Evolutionary conservation across 2,113 vertebrate species (phyloP), one percentile per base, ranked within the genome.

Genomic region (Poeciliopsis turrubarensis): DNA sequence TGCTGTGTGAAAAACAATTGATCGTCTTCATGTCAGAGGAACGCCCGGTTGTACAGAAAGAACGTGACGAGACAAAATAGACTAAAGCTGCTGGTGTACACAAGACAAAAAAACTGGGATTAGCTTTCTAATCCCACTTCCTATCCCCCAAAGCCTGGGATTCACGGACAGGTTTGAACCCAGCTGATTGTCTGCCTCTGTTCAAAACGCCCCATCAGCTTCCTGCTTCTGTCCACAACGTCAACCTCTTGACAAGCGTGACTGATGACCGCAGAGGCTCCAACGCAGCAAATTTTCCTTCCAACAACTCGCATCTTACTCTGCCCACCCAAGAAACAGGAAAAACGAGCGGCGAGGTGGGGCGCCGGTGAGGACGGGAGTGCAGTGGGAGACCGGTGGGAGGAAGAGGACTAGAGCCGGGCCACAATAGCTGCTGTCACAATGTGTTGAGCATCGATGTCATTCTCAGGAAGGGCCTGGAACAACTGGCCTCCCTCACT

Each of bases 21-120:
- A 95, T 94, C 91, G 5, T 80, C 79, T 94, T 91, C 41, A 89
- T 92, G 88, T 90, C 91, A 93, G 92, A 92, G 90, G 92, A 94
- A 73, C 41, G 86, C 80, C 62, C 77, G 74, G 80, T 57, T 89
- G 92, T 77, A 79, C 72, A 81, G 72, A 90, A 77, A 73, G 79
- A 81, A 89, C 92, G 87, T 79, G 78, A 89, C 83, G 81, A 90
- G 74, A 80, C 81, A 78, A 79, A 89, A 92, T 83, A 81, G 62
- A 68, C 37, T 78, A 87, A 84, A 65, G 32, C 54, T 87, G 88
- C 87, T 91, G 92, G 89, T 82, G 87, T 69, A 81, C 75, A 30
- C 65, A 37, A 84, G 34, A 84, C 81, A 89, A 89, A 90, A 86
- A 89, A 90, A 86, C 76, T 34, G 65, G 81, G 90, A 77, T 87